Percentiles rank a stretch among this genome's conserved stretches.
Evolutionary conservation across 2,113 vertebrate genomes (phyloP).

Genomic region (Pachycephala philippinensis): DNA sequence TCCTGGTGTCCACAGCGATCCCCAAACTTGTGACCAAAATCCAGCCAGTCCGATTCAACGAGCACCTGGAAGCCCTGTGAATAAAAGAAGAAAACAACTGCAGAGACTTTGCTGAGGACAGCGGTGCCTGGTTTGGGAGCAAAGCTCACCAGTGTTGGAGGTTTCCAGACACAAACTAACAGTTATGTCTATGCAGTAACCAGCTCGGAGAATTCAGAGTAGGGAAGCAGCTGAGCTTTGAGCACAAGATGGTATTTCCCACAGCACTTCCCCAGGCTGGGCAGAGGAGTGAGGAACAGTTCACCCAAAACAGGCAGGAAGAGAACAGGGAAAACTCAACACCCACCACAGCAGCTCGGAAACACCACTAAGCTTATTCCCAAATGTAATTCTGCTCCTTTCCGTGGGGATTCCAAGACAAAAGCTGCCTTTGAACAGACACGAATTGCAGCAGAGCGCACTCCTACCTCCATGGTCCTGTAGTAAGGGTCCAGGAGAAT

Average conservation of each 20-base stretch:
- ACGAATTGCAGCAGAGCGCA: neutral
- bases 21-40: constrained; percentile 96
- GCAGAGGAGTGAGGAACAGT: neutral
- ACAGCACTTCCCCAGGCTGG: neutral
- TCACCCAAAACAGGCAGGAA: neutral
- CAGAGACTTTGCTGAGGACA: neutral
- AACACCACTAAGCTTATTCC: neutral
- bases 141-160: neutral
- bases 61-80: constrained; percentile 94
- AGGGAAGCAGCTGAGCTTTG: neutral
- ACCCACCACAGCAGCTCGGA: neutral
- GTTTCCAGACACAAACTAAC: neutral
- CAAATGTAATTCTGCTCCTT: neutral
- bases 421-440: neutral
- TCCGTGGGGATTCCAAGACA: fast-evolving
- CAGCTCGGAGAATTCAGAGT: neutral
- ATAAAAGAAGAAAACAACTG: neutral
- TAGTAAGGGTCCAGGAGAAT: constrained; percentile 95
- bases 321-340: neutral
- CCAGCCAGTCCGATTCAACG: constrained; percentile 95
- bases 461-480: constrained; percentile 88
- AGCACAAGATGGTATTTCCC: neutral
- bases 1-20: constrained; percentile 98
- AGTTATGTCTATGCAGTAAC: neutral
- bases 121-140: neutral